Evolutionary conservation across 1,140 invertebrate genomes (phyloP), one percentile per base, ranked within the genome.

Genomic region (Thrips palmi): DNA sequence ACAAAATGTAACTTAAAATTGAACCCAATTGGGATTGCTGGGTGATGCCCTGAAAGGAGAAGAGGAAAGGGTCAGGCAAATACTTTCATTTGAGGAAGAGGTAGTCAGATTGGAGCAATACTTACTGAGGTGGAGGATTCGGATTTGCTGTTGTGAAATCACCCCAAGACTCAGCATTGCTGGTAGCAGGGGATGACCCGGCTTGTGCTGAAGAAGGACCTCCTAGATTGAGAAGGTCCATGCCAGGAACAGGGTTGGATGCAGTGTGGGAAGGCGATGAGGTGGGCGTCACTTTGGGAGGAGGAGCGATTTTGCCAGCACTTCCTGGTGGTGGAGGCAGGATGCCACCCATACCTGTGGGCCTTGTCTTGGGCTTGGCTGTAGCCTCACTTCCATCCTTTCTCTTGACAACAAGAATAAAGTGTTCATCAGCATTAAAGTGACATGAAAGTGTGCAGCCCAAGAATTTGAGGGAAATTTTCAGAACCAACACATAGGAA

Each of bases 291-390:
- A 73, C 71, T 3, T 68, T 65, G 18, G 77, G 64, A 33, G 73
- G 72, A 40, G 71, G 68, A 17, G 71, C 63, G 28, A 76, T 63
- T 54, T 72, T 75, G n/a, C n/a, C n/a, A 2, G 70, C 55, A 30
- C 68, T 76, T 15, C 82, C 77, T 20, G 86, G 83, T 21, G 86
- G 86, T 29, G 88, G 87, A 39, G 86, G 84, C 21, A 87, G 63
- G 37, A 85, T 65, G 22, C 74, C 64, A 17, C 71, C 72, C 28
- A 57, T 52, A 14, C 51, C 52, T 37, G 52, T 52, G 43, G 63
- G 51, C 50, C 71, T 60, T 52, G 71, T 59, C 52, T 72, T 70
- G 45, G 72, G 54, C 56, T 71, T 60, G 55, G 66, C 57, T 49
- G 62, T 49, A 35, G 62, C 65, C 48, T 84, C 80, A 46, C 70